Base-by-base conservation (phyloP, 2,888 invertebrate genomes). In the Ectemnius lituratus region DNA sequence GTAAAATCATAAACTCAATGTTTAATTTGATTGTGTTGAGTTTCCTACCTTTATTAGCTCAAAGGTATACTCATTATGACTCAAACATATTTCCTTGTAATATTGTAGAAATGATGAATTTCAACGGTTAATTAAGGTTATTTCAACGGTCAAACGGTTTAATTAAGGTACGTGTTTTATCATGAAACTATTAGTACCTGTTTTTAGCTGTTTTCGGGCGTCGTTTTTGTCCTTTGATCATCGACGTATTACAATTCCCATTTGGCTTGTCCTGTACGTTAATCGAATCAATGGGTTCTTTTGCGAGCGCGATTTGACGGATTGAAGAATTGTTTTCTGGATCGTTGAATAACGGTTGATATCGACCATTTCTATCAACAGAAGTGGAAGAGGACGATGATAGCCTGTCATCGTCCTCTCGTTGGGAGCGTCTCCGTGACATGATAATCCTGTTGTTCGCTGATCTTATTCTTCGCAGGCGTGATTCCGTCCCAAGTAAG, bases 381-480 rank as follows among this genome's bases (percentile, higher is more conserved):
- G 86, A 85, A 67, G 82, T 76, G 28, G 84, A 76, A 57, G 87
- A 85, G 72, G 88, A 85, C 16, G 88, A 86, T 73, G 82, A 80
- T 78, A 80, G 68, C 63, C 79, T 80, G 60, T 82, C 84, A 74
- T 84, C 75, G 61, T 72, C 76, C 78, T 70, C 58, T 65, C 69
- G 59, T 46, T 75, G 70, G 64, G 80, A 67, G 70, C 64, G 70
- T 74, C 69, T 76, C 46, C 66, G 60, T 28, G 74, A 70, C 62
- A 75, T 77, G 62, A 81, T 76, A 62, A 85, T 81, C 71, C 87
- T 85, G 63, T 81, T 84, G 67, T 82, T 89, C 27, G 91, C 90
- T 45, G 91, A 91, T 75, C 90, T 89, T 76, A 91, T 91, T 82
- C 91, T 88, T 49, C 90, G 89, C 58, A 90, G 80, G 63, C 91